Evolutionary conservation across 2,797 vertebrate species (phyloP), one percentile per base, ranked within the genome.

Genomic region (Enteromius paludinosus): DNA sequence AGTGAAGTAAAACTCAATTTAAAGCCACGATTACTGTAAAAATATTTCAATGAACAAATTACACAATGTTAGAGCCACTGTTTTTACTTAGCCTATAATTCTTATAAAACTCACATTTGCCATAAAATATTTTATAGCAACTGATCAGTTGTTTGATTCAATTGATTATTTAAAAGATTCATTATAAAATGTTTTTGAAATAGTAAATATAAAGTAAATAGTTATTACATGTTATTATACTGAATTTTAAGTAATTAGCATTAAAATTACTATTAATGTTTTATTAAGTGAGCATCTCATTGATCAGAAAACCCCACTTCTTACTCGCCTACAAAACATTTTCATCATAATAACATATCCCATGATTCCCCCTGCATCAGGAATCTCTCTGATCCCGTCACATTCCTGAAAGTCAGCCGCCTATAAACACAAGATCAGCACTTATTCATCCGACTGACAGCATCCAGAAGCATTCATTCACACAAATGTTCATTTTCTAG

Each of bases 311-410:
- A 65, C 4, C 9, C 33, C 20, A n/a, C 64, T 66, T 64, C 15
- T 18, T 15, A 33, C 59, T 17, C 8, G 6, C 7, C 18, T 35
- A 7, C 12, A 14, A 23, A 43, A 35, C 0, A 20, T 6, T 7
- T 68, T 68, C 17, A 1, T 62, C 33, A 68, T 65, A 38, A 68
- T 15, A 41, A 68, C n/a, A 68, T 23, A 68, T 69, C n/a, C 38
- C 66, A 66, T 5, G n/a, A n/a, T 66, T 66, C 17, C 62, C 23
- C 4, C 49, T 20, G 49, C 49, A 14, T 59, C 23, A 25, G 23
- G 23, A 61, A 25, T 61, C 23, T 6, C 56, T 28, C 23, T 28
- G 56, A 61, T 28, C 56, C 18, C 11, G n/a, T 14, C 65, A 20
- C 64, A 68, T 68, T 68, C 38, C n/a, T 23, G 5, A 25, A 43